These are phyloP conservation scores for Otis tarda DNA, from an alignment of 2,113 vertebrate species.

Conservation along the genomic window DNA sequence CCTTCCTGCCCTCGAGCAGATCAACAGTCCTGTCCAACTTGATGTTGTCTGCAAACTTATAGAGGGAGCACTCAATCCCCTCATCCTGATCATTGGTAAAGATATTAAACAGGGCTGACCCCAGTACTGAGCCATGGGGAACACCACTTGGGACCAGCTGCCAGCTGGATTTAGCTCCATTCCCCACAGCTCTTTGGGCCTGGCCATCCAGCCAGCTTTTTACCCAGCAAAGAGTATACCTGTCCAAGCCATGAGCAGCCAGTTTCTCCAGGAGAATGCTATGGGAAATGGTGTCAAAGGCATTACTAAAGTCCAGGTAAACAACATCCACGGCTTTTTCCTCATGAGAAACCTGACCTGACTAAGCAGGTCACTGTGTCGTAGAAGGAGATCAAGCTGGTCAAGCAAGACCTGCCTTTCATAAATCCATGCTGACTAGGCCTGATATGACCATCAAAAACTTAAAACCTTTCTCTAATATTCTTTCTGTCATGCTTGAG, in stretches of 20 bases:
- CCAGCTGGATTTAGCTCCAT: background rate
- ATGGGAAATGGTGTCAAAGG: no score
- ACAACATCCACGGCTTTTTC: no score
- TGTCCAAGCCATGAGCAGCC: background rate
- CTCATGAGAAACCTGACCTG: no score
- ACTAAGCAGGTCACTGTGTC: no score
- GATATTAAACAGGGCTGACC: background rate
- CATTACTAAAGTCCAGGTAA: no score
- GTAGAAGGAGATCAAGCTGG: no score
- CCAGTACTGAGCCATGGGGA: background rate
- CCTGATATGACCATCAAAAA: background rate
- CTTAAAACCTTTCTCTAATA: background rate
- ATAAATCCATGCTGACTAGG: background rate
- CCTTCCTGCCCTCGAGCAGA: background rate
- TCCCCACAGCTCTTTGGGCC: background rate
- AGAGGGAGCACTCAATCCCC: background rate
- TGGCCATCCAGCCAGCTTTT: background rate
- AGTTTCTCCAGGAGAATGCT: background rate
- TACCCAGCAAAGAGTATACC: rapidly evolving
- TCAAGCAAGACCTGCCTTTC: no score
- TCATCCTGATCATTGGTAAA: background rate
- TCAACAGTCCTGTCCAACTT: no score
- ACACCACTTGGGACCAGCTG: rapidly evolving
- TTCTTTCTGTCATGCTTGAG: background rate
- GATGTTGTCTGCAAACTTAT: background rate